Conservation (phyloP, 2,888 invertebrate genomes). For the Harpalus rubripes region DNA sequence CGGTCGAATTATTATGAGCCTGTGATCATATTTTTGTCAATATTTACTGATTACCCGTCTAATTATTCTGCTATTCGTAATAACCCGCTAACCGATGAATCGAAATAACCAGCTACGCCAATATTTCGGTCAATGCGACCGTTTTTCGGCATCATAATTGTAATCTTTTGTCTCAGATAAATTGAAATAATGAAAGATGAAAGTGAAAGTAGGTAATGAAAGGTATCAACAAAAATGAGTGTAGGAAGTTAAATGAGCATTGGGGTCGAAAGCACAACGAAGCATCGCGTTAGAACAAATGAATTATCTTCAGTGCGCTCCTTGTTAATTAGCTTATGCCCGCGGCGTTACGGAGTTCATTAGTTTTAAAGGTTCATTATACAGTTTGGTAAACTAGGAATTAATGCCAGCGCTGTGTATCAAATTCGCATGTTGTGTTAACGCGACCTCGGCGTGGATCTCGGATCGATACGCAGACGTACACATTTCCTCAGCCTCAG, state of each 20-base stretch:
- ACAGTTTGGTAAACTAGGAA: constrained; percentile 67
- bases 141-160: no score
- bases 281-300: constrained; percentile 62
- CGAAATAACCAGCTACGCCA: no score
- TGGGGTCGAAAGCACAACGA: constrained; percentile 36
- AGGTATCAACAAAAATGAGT: neutral
- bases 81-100: no score
- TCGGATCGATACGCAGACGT: constrained; percentile 37
- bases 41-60: no score
- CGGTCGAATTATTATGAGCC: no score
- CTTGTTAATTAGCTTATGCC: constrained; percentile 66
- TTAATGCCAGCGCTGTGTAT: constrained; percentile 64
- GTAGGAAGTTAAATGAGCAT: constrained; percentile 3
- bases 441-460: constrained; percentile 7
- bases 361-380: constrained; percentile 67
- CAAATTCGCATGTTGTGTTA: constrained; percentile 64
- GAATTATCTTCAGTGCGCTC: constrained; percentile 63
- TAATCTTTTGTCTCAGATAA: no score
- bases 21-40: no score
- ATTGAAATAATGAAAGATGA: neutral
- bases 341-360: constrained; percentile 65
- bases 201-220: neutral
- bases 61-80: no score
- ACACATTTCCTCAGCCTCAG: constrained; percentile 9
- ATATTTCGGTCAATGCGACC: no score